Conservation (phyloP, 2,888 invertebrate species). For the Drosophila limbata region DNA sequence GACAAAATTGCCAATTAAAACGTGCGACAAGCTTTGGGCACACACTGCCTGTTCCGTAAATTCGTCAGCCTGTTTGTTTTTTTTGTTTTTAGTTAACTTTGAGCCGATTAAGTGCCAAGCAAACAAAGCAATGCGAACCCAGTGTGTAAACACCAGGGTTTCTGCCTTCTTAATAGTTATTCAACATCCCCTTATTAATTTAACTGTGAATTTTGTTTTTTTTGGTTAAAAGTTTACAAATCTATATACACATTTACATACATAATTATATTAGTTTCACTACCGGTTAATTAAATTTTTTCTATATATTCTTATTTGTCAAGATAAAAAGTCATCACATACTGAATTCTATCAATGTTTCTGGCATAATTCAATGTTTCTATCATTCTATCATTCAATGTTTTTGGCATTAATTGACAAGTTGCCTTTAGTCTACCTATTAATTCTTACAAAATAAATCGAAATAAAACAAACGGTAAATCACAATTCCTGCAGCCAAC, state of each 20-base stretch:
- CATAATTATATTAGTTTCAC: not conserved
- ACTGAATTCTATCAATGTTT: not conserved
- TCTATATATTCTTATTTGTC: not conserved
- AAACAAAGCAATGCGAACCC: constrained; percentile 60
- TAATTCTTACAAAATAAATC: constrained; percentile 18
- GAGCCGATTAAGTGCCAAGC: constrained; percentile 75
- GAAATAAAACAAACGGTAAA: too few relatives aligned
- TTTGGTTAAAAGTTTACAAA: not conserved
- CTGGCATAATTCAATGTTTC: too few relatives aligned
- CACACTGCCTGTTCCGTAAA: constrained; percentile 27
- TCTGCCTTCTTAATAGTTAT: constrained; percentile 44
- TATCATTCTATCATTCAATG: not conserved
- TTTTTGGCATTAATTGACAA: not conserved
- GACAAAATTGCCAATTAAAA: constrained; percentile 78
- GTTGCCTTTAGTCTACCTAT: not conserved
- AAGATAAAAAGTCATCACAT: not conserved
- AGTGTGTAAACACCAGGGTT: constrained; percentile 10
- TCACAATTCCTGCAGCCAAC: too few relatives aligned
- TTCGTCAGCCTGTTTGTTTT: constrained; percentile 21
- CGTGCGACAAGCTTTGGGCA: constrained; percentile 71
- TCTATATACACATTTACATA: not conserved
- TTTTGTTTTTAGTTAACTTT: constrained; percentile 65
- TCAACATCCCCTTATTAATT: constrained; percentile 58
- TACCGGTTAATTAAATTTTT: not conserved
- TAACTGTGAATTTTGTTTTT: constrained; percentile 56